These are phyloP conservation scores for Gadus chalcogrammus DNA, from an alignment of 2,113 vertebrate species.

Conservation along the genomic window DNA sequence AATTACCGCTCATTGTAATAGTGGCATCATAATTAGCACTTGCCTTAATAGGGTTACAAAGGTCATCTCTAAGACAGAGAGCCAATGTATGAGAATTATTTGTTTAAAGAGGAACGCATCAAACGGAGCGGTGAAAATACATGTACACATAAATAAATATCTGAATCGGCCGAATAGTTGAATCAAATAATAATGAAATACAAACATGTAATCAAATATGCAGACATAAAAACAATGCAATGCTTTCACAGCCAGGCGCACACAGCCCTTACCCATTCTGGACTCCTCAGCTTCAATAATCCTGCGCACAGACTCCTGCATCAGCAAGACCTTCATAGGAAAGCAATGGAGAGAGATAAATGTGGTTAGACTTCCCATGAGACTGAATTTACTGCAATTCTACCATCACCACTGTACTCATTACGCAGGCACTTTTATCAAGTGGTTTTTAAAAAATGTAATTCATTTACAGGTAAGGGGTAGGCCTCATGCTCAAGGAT, in stretches of 20 bases:
- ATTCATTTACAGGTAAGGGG: neutral
- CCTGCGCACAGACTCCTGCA: constrained; percentile 96
- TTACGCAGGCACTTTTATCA: no score
- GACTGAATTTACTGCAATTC: no score
- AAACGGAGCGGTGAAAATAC: no score
- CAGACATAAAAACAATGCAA: neutral
- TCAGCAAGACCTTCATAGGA: constrained; percentile 83
- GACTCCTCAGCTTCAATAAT: constrained; percentile 96
- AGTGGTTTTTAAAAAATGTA: neutral
- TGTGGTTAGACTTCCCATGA: neutral
- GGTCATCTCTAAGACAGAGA: neutral
- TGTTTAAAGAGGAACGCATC: neutral
- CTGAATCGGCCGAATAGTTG: no score
- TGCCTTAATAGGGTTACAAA: neutral
- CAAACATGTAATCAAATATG: neutral
- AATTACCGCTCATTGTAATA: constrained; percentile 39
- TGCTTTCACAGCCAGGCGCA: neutral
- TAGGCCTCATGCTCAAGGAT: neutral
- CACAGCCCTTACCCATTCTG: constrained; percentile 83
- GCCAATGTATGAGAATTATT: neutral
- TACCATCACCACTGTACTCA: no score
- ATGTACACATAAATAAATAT: neutral
- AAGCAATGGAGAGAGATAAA: constrained; percentile 16
- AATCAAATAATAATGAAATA: no score
- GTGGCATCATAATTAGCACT: constrained; percentile 35